Evolutionary conservation across 37 sponge, comb jelly and placozoan species (phyloP).

Genomic region (Ianthella basta): DNA sequence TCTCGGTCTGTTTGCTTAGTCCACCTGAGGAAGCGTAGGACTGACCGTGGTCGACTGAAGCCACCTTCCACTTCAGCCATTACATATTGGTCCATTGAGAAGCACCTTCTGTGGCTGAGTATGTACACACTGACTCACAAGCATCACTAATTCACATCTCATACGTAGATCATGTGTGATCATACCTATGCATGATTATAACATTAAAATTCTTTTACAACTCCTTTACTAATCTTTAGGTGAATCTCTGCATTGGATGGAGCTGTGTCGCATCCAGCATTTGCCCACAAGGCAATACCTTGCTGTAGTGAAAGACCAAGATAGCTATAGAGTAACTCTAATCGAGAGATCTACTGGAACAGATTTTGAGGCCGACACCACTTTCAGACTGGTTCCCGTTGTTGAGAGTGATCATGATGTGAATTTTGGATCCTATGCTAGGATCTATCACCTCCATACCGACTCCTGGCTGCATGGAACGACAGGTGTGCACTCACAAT

Average conservation of each 20-base stretch:
- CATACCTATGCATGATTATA: too few species aligned
- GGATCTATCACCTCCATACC: conserved; percentile 54
- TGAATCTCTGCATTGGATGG: conserved; percentile 51
- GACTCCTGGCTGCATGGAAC: conserved; percentile 48
- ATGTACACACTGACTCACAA: too few species aligned
- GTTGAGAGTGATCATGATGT: conserved; percentile 43
- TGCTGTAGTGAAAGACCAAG: conserved; percentile 14
- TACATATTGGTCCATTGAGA: conserved; percentile 84
- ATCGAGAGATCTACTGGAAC: background rate
- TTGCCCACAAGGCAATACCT: conserved; percentile 64
- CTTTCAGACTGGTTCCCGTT: conserved; percentile 45
- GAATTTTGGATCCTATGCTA: conserved; percentile 47
- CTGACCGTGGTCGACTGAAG: conserved; percentile 23
- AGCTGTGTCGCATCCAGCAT: conserved; percentile 59
- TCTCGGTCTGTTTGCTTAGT: conserved; percentile 21
- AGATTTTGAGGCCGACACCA: conserved; percentile 29
- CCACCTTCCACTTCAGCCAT: conserved; percentile 76
- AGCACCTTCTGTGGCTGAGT: conserved; percentile 16
- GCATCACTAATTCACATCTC: too few species aligned
- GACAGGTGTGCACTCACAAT: too few species aligned
- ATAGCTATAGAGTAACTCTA: conserved; percentile 13
- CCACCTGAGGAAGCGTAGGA: conserved; percentile 42
- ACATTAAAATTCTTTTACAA: too few species aligned
- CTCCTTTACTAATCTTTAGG: too few species aligned
- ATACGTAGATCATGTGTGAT: too few species aligned